These are phyloP conservation scores for Diceros bicornis DNA, from an alignment of 2,797 vertebrate species.

Conservation along the genomic window DNA sequence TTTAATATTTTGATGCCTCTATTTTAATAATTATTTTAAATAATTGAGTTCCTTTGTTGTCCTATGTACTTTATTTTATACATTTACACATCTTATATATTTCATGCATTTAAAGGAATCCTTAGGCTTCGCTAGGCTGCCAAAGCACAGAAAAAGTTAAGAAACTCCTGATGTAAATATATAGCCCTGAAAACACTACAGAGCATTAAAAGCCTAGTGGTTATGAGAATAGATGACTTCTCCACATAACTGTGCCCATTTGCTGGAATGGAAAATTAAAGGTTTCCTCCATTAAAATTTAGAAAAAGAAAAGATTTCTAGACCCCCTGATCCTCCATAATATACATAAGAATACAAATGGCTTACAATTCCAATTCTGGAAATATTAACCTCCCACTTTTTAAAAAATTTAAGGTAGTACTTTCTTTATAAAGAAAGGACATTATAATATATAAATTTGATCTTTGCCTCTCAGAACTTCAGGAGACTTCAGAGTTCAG, in stretches of 20 bases:
- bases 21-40: conserved; percentile 13
- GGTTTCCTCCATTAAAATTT: not conserved
- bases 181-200: not conserved
- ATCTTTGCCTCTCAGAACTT: not conserved
- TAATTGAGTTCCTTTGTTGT: not conserved
- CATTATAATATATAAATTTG: not conserved
- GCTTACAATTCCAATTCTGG: conserved; percentile 48
- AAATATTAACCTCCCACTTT: not conserved
- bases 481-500: not conserved
- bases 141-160: conserved; percentile 39
- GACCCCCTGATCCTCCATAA: not conserved
- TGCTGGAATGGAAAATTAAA: not conserved
- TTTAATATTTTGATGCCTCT: conserved; percentile 49
- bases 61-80: conserved; percentile 20
- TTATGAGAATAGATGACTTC: not conserved
- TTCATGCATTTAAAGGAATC: conserved; percentile 2
- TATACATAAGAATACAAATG: not conserved
- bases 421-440: conserved; percentile 39
- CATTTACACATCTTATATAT: not conserved
- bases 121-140: not conserved
- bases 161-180: not conserved
- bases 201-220: not conserved
- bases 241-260: not conserved
- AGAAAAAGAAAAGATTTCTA: conserved; percentile 38
- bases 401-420: not conserved